phyloP scores from a whole-genome alignment of 2,888 invertebrate species.

The Volucella bombylans region DNA sequence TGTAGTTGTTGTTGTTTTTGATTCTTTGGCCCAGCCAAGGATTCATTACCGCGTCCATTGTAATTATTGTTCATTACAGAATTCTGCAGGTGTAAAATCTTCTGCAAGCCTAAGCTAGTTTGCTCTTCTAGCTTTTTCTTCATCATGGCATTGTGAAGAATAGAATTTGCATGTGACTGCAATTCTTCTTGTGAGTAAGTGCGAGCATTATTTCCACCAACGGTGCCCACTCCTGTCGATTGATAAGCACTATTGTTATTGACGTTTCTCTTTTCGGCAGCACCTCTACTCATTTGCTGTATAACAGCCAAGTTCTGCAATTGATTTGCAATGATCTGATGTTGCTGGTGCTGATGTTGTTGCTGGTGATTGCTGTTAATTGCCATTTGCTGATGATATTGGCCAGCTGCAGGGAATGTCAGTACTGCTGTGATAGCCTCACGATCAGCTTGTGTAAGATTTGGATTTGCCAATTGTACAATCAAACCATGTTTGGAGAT shows the following conservation, averaged over 20 bases:
- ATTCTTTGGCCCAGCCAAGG: slow-evolving; percentile 53
- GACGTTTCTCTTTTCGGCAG: slow-evolving; percentile 70
- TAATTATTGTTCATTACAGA: slow-evolving; percentile 31
- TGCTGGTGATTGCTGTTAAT: slow-evolving; percentile 59
- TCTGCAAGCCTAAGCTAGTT: slow-evolving; percentile 77
- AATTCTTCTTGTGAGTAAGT: slow-evolving; percentile 79
- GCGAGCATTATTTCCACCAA: slow-evolving; percentile 17
- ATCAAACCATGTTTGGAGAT: slow-evolving; percentile 81
- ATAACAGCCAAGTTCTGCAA: slow-evolving; percentile 80
- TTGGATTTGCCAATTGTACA: slow-evolving; percentile 80
- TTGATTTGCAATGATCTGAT: slow-evolving; percentile 79
- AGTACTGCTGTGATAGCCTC: slow-evolving; percentile 81
- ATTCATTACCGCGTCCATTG: slow-evolving; percentile 38
- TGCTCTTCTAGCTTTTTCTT: slow-evolving; percentile 81
- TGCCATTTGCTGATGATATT: slow-evolving; percentile 78
- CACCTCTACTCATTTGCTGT: slow-evolving; percentile 77
- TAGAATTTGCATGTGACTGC: slow-evolving; percentile 80
- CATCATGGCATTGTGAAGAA: slow-evolving; percentile 81
- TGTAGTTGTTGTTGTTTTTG: slow-evolving; percentile 72
- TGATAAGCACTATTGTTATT: background rate
- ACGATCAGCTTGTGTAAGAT: slow-evolving; percentile 78
- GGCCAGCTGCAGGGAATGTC: slow-evolving; percentile 80
- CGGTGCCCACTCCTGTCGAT: background rate
- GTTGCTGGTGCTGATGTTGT: slow-evolving; percentile 77
- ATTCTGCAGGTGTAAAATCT: slow-evolving; percentile 77